phyloP scores from a whole-genome alignment of 2,113 vertebrate species.

The Peromyscus californicus region DNA sequence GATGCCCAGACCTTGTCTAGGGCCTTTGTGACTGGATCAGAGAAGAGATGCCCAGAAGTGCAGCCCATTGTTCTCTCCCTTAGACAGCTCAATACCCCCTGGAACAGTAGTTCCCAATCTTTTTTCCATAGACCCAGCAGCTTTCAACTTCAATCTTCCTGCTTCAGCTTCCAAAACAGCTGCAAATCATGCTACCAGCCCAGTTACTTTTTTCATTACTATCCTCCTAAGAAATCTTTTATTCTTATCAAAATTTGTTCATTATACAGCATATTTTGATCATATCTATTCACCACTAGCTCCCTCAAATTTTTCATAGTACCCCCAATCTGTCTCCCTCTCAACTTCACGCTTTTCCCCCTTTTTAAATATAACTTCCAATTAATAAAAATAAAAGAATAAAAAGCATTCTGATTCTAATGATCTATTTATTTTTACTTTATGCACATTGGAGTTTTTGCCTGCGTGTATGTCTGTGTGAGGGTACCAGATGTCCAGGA shows the following conservation, averaged over 20 bases:
- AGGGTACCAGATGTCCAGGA: too few relatives aligned
- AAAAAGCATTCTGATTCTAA: not conserved
- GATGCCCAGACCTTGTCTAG: not conserved
- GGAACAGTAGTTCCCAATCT: not conserved
- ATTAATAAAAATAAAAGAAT: not conserved
- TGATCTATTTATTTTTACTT: too few relatives aligned
- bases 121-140: not conserved
- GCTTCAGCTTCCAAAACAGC: not conserved
- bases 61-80: too few relatives aligned
- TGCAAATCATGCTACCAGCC: not conserved
- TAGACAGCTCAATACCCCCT: not conserved
- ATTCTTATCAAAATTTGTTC: not conserved
- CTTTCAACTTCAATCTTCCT: not conserved
- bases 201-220: not conserved
- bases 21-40: too few relatives aligned
- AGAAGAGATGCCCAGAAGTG: not conserved
- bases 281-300: not conserved
- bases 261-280: not conserved
- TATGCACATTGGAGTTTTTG: too few relatives aligned
- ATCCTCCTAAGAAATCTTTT: not conserved
- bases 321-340: not conserved
- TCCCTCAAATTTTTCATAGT: too few relatives aligned
- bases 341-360: too few relatives aligned
- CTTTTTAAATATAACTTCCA: not conserved
- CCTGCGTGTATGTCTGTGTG: too few relatives aligned